Conservation (phyloP, 2,113 vertebrate genomes). For the Saiga tatarica region DNA sequence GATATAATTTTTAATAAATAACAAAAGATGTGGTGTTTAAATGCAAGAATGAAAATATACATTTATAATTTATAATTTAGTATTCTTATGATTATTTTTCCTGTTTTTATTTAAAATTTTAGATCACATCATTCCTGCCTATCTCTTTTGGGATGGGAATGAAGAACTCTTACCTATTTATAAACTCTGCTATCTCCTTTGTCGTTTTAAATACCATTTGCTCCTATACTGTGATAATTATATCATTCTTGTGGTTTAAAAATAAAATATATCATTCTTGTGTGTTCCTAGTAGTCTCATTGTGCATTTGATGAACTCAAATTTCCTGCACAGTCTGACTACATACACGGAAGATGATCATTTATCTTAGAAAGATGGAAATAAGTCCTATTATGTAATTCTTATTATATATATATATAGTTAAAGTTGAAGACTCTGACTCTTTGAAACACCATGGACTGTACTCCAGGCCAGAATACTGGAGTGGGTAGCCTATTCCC, state of each 20-base stretch:
- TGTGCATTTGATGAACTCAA: not conserved
- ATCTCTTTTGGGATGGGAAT: not conserved
- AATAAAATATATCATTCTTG: not conserved
- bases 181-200: not conserved
- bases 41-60: not conserved
- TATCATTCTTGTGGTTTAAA: not conserved
- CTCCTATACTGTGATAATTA: not conserved
- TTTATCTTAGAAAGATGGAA: not conserved
- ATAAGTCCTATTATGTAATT: not conserved
- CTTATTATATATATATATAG: not conserved
- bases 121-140: not conserved
- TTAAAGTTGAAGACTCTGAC: fast-evolving
- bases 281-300: not conserved
- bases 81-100: not conserved
- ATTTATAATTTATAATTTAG: not conserved
- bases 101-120: not conserved
- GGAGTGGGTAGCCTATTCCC: not conserved
- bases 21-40: not conserved
- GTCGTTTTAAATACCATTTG: not conserved
- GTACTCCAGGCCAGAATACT: not conserved
- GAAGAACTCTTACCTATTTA: not conserved
- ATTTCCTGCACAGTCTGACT: not conserved
- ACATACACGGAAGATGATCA: not conserved
- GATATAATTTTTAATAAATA: not conserved
- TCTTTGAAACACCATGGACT: not conserved